A percentile compares a stretch with the other conserved stretches of the same genome.
phyloP scores from a whole-genome alignment of 2,113 vertebrate genomes.

The Pleuronectes platessa region DNA sequence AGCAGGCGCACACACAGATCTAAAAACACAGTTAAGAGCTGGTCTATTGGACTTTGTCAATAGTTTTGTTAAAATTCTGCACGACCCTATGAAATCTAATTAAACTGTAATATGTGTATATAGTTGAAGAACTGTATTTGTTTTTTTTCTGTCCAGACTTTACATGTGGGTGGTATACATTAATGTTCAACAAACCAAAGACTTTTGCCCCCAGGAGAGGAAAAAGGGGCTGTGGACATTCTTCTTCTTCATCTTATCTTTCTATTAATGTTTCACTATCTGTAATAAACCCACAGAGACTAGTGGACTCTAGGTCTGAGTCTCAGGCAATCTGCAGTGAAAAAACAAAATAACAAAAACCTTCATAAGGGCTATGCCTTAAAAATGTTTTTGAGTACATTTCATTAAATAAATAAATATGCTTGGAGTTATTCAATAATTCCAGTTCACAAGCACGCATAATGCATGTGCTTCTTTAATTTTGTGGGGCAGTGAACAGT shows the following conservation, averaged over 20 bases:
- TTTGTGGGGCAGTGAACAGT: slow-evolving; percentile 2
- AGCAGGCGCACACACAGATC: not conserved
- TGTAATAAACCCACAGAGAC: slow-evolving; percentile 13
- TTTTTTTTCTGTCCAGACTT: not conserved
- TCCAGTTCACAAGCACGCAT: not conserved
- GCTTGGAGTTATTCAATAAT: not conserved
- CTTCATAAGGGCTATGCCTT: not conserved
- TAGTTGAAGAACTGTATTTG: not conserved
- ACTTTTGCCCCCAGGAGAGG: not conserved
- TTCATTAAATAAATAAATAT: not conserved
- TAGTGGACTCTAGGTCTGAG: not conserved
- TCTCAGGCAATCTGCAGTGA: not conserved
- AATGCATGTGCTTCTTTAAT: not conserved
- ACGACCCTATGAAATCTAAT: not conserved
- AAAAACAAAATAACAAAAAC: not conserved
- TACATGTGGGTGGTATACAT: not conserved
- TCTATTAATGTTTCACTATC: slow-evolving; percentile 3
- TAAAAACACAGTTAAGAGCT: not conserved
- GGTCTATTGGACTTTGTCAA: too few relatives aligned
- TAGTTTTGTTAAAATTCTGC: not conserved
- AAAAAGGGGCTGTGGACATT: not conserved
- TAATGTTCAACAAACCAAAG: not conserved
- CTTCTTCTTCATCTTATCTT: not conserved
- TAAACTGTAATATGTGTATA: not conserved
- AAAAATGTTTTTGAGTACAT: not conserved